A percentile compares a stretch with the other conserved stretches of the same genome.
These are phyloP conservation scores for Drosophila aldrichi DNA, from an alignment of 2,888 invertebrate species.

Conservation along the genomic window DNA sequence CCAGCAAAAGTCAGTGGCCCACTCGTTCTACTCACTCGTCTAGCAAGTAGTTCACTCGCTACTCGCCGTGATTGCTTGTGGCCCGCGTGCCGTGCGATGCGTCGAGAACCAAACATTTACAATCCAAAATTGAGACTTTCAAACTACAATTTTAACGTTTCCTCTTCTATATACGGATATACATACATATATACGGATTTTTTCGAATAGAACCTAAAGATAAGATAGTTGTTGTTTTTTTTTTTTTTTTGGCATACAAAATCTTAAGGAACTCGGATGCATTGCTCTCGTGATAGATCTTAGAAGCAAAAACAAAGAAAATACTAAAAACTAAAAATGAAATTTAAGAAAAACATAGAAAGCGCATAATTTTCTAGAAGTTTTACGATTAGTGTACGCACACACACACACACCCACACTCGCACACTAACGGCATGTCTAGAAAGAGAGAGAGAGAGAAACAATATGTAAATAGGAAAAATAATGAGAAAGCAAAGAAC, in stretches of 20 bases:
- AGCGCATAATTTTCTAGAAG: conserved; percentile 54
- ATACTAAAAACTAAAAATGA: background rate
- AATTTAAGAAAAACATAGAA: conserved; percentile 22
- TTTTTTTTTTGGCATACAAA: conserved; percentile 22
- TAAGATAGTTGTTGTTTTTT: conserved; percentile 16
- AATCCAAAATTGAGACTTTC: conserved; percentile 62
- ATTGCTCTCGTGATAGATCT: conserved; percentile 56
- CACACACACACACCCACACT: conserved; percentile 20
- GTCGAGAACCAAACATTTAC: conserved; percentile 39
- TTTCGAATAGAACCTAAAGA: conserved; percentile 20
- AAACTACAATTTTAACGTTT: conserved; percentile 37
- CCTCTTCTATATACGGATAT: conserved; percentile 10
- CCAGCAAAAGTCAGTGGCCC: background rate
- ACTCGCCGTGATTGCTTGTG: background rate
- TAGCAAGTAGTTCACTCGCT: background rate
- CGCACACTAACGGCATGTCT: conserved; percentile 1
- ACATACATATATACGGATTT: conserved; percentile 7
- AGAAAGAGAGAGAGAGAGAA: background rate
- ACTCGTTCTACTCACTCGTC: background rate
- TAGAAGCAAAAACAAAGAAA: conserved; percentile 23
- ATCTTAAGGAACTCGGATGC: conserved; percentile 28
- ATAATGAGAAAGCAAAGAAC: conserved; percentile 6
- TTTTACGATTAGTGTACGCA: conserved; percentile 41
- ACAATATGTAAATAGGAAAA: conserved; percentile 38
- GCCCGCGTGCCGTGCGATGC: background rate